Evolutionary conservation across 1,140 invertebrate species (phyloP).

Genomic region (Cherax quadricarinatus): DNA sequence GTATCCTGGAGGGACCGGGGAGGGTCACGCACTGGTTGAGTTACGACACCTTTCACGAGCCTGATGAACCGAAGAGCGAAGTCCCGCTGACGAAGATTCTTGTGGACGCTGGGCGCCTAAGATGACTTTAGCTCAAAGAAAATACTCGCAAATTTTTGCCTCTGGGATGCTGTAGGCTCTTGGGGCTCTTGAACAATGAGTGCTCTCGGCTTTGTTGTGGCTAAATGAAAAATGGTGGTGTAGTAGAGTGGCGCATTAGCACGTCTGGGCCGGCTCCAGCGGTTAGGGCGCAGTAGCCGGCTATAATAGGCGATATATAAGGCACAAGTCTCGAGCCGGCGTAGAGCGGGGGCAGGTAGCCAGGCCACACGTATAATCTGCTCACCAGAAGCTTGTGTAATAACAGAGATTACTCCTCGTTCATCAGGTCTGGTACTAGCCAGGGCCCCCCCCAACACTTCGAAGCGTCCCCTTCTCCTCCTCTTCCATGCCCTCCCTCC

Average conservation of each 20-base stretch:
- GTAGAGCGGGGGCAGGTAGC: constrained; percentile 58
- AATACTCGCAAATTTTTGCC: not conserved
- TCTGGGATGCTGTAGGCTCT: not conserved
- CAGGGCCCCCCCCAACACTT: not conserved
- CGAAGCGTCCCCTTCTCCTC: not conserved
- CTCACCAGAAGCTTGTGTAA: constrained; percentile 57
- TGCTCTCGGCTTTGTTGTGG: not conserved
- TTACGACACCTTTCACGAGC: not conserved
- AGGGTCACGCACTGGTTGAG: not conserved
- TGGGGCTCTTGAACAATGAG: not conserved
- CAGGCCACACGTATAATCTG: constrained; percentile 53
- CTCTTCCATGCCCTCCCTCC: not conserved
- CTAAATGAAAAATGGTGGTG: constrained; percentile 42
- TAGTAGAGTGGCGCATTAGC: constrained; percentile 48
- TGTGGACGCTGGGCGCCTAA: too few species aligned
- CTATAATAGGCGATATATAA: constrained; percentile 59
- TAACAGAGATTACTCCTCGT: constrained; percentile 48
- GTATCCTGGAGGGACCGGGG: constrained; percentile 10
- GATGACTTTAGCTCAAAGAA: too few species aligned
- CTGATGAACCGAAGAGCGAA: too few species aligned
- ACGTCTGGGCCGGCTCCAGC: constrained; percentile 20
- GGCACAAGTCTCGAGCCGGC: constrained; percentile 11
- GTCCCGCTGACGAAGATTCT: not conserved
- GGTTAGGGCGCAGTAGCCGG: constrained; percentile 54
- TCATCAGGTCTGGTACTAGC: constrained; percentile 49